Percentiles rank a stretch among this genome's conserved stretches.
Evolutionary conservation across 2,888 invertebrate genomes (phyloP).

Genomic region (Yponomeuta malinellus): DNA sequence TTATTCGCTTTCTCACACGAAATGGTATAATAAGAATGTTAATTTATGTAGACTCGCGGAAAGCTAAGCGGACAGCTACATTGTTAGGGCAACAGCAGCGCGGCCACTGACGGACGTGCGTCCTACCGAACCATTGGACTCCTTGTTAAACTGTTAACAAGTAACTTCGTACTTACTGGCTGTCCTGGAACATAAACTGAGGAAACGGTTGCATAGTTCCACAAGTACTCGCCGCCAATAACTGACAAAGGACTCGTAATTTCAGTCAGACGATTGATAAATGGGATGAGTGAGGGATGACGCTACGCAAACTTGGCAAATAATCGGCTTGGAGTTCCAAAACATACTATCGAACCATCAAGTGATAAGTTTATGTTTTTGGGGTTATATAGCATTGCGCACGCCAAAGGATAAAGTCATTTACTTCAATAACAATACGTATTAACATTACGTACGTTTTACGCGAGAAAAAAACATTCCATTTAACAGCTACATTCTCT

Average conservation of each 20-base stretch:
- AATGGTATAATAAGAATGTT: slow-evolving; percentile 8
- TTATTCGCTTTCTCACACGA: not conserved
- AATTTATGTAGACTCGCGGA: slow-evolving; percentile 10
- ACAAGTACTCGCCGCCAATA: slow-evolving; percentile 8
- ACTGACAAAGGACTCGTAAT: slow-evolving; percentile 12
- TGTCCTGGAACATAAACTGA: slow-evolving; percentile 24
- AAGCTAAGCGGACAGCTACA: slow-evolving; percentile 27
- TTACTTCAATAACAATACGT: no score
- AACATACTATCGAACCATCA: not conserved
- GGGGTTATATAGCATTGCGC: not conserved
- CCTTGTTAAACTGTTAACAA: slow-evolving; percentile 44
- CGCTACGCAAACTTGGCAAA: not conserved
- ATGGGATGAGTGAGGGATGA: slow-evolving; percentile 11
- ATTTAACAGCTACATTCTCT: no score
- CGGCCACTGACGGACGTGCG: slow-evolving; percentile 55
- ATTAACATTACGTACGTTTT: no score
- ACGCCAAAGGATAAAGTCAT: not conserved
- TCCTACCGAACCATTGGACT: slow-evolving; percentile 52
- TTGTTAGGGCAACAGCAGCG: slow-evolving; percentile 42
- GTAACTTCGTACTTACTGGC: slow-evolving; percentile 32
- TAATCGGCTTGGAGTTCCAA: not conserved
- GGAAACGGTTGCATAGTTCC: slow-evolving; percentile 42
- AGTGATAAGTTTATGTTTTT: not conserved
- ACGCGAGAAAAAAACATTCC: no score
- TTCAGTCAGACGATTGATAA: slow-evolving; percentile 6